Base-by-base conservation (phyloP, 2,113 vertebrate genomes). In the Tychaedon coryphoeus region DNA sequence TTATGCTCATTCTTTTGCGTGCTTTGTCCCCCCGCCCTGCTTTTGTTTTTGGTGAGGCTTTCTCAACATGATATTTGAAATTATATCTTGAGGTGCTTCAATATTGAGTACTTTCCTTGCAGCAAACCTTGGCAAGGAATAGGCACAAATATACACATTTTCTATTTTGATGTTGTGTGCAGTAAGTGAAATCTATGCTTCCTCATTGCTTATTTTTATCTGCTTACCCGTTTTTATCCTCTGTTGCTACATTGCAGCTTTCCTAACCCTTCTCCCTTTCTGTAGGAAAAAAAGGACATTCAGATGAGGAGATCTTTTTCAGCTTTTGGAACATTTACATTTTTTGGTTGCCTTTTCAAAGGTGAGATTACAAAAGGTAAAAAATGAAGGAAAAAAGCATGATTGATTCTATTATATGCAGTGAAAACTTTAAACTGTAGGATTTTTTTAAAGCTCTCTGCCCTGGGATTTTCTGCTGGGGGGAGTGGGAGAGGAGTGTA, bases 201-300 rank as follows among this genome's bases (percentile, higher is more conserved):
- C 31, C 42, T 67, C 60, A 33, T n/a, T 40, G 34, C 53, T 93
- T 95, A 92, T 96, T 94, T 93, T 94, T 93, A 88, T 86, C 58
- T 2, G 2, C 47, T 86, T 73, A 73, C 33, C 29, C 23, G 42
- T 93, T 86, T 88, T 70, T 19, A 6, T 81, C 26, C 56, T 78
- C 80, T 83, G 33, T 82, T 88, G 50, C 92, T 87, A 62, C 33
- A 64, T 45, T 69, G 19, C 33, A 80, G 72, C 51, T 92, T 92
- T 88, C 53, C 36, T 91, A 92, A 84, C 45, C 29, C 56, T 80
- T 83, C n/a, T 89, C 20, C 23, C 36, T 70, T 84, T 92, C 38
- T 91, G 43, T 70, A 47, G 42, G 5, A 76, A 76, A 78, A 92
- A 86, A 74, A 56, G 13, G 34, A 83, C 50, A 77, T 28, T 65